Conservation (phyloP, 2,797 vertebrate genomes). For the Notolabrus celidotus region DNA sequence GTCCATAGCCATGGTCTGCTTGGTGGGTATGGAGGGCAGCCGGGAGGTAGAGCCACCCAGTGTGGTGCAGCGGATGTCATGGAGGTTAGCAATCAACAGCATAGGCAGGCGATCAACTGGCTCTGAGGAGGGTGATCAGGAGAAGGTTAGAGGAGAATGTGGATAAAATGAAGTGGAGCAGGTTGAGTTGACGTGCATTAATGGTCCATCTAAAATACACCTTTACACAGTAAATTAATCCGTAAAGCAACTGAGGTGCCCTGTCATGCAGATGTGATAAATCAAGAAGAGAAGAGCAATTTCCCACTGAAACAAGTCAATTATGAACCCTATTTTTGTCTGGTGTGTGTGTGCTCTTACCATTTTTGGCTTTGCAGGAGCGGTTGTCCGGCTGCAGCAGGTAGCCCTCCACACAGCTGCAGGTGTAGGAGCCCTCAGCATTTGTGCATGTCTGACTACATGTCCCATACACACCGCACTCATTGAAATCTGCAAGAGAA, state of each 20-base stretch:
- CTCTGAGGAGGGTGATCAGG: constrained; percentile 76
- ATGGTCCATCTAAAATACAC: constrained; percentile 8
- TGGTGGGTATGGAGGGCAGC: constrained; percentile 90
- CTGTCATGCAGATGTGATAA: constrained; percentile 15
- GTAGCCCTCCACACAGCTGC: constrained; percentile 96
- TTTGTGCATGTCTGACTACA: constrained; percentile 97
- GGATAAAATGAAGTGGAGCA: not conserved
- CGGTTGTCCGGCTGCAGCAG: constrained; percentile 95
- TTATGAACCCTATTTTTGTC: not conserved
- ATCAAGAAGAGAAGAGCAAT: constrained; percentile 13
- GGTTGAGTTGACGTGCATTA: not conserved
- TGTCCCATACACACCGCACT: constrained; percentile 92
- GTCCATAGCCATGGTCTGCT: constrained; percentile 98
- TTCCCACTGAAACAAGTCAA: constrained; percentile 7
- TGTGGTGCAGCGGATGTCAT: constrained; percentile 94
- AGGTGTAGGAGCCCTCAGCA: constrained; percentile 90
- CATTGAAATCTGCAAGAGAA: constrained; percentile 90
- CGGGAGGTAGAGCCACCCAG: constrained; percentile 88
- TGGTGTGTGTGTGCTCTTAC: constrained; percentile 74
- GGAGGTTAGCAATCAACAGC: constrained; percentile 95
- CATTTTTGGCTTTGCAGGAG: constrained; percentile 98
- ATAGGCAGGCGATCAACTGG: constrained; percentile 94
- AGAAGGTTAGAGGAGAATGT: not conserved
- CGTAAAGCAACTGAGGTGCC: not conserved
- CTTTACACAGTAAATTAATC: constrained; percentile 11